Base-by-base conservation (phyloP, 1,140 invertebrate species). In the Drosophila orena region DNA sequence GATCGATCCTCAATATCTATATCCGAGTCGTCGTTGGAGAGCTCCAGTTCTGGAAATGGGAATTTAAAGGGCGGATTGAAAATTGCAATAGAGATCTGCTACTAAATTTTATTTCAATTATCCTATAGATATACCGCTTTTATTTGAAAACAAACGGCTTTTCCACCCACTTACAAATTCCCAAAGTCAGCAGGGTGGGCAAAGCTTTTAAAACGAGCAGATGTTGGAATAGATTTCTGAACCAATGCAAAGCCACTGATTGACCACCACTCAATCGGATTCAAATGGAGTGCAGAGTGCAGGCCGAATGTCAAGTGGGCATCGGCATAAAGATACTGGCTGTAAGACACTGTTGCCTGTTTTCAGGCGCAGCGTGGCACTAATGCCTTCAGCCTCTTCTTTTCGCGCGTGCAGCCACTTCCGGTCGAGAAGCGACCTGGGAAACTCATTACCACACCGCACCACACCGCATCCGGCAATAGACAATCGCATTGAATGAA, bases 1-100 rank as follows among this genome's bases (percentile, higher is more conserved):
- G 91, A 92, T 4, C 91, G 90, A 75, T 92, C 91, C 68, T 92
- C 91, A 14, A 92, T 92, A 37, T 92, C 91, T 22, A 92, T 92
- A 35, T 92, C 91, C 14, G 90, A 92, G 17, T 92, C 90, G 30
- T 92, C 90, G 52, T 92, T 91, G 42, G 90, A 91, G 14, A 92
- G 17, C 15, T 92, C 90, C 2, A 90, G 79, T 55, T 92, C 90
- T 92, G 53, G 1, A 37, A 15, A n/a, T 10, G 6, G 47, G 15
- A 3, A 58, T 15, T 38, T n/a, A 8, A 15, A 47, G 7, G 1
- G 0, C 1, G 22, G 4, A n/a, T 30, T 46, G 7, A 8, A 46
- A 24, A 46, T 24, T 46, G 3, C 1, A 4, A 20, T 4, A 24
- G 24, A 24, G 24, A 24, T 24, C 4, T 24, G 17, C n/a, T n/a